Evolutionary conservation across 2,113 vertebrate genomes (phyloP), one percentile per base, ranked within the genome.

Genomic region (Plestiodon gilberti): DNA sequence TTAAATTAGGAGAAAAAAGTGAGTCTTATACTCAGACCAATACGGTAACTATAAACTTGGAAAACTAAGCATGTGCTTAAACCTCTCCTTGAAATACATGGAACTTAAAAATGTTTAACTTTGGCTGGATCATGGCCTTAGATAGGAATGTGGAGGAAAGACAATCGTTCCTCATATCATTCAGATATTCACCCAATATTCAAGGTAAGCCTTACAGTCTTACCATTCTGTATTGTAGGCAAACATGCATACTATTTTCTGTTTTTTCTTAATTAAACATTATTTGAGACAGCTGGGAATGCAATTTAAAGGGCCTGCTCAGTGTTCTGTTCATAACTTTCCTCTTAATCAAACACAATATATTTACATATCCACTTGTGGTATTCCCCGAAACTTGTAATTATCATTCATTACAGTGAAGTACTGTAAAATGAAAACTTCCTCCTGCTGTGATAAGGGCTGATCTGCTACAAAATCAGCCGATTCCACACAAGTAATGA

Each of bases 371-470:
- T 59, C 15, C 18, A 55, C 15, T 88, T 89, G 73, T 28, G 71
- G 52, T 0, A 28, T 71, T 85, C 64, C 33, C 71, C 73, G 84
- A 86, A 80, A 67, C 65, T 52, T 61, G n/a, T 85, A 89, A 89
- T 82, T 89, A 91, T 55, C 5, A 78, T 76, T 79, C 86, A 85
- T 86, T 81, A 88, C 86, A 87, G 30, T 81, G 71, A 93, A 82
- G 38, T 90, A 22, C 11, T 86, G 22, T 74, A 78, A 89, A 91
- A 89, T 79, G 23, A 85, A 88, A 89, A 71, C 65, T 78, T 10
- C 69, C 10, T 82, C 30, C 73, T n/a, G 30, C 84, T 73, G 57
- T 79, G 20, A 81, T 57, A 18, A 84, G 83, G 43, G 13, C 4
- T 57, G 43, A 18, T 84, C 20, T 11, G 7, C 82, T 85, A 48